Percentiles rank a stretch among this genome's conserved stretches.
Conservation (phyloP, 2,888 invertebrate species). For the Microctonus aethiopoides region DNA sequence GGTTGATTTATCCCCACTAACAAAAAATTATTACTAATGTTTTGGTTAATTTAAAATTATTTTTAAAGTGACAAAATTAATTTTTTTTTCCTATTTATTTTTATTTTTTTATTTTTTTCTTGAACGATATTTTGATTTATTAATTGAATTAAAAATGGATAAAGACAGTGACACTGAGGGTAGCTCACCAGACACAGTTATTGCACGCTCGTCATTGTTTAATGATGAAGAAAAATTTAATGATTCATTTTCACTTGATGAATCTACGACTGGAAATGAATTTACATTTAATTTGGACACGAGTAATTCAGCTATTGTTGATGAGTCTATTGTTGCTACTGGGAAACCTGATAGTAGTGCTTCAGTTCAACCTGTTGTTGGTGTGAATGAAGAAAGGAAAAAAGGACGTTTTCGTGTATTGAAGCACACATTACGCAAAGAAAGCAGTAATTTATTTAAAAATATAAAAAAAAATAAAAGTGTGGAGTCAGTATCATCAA, state of each 20-base stretch:
- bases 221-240: constrained; percentile 50
- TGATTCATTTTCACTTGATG: constrained; percentile 45
- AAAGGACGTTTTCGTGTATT: constrained; percentile 55
- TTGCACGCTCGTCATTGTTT: constrained; percentile 53
- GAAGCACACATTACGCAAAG: constrained; percentile 56
- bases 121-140: too few species aligned
- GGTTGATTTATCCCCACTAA: not conserved
- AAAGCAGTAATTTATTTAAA: constrained; percentile 54
- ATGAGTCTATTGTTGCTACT: not conserved
- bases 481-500: constrained; percentile 42
- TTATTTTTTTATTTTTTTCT: not conserved
- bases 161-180: constrained; percentile 54
- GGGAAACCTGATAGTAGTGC: not conserved
- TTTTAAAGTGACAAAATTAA: not conserved
- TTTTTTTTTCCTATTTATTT: too few species aligned
- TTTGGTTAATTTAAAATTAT: not conserved
- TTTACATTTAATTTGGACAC: constrained; percentile 60
- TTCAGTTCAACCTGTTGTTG: not conserved
- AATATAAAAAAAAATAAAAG: constrained; percentile 50
- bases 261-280: constrained; percentile 51
- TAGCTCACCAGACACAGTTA: constrained; percentile 57
- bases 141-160: constrained; percentile 3
- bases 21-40: not conserved
- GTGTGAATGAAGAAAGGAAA: constrained; percentile 45
- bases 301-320: constrained; percentile 26